Evolutionary conservation across 1,140 invertebrate species (phyloP), one percentile per base, ranked within the genome.

Genomic region (Drosophila nebulosa): DNA sequence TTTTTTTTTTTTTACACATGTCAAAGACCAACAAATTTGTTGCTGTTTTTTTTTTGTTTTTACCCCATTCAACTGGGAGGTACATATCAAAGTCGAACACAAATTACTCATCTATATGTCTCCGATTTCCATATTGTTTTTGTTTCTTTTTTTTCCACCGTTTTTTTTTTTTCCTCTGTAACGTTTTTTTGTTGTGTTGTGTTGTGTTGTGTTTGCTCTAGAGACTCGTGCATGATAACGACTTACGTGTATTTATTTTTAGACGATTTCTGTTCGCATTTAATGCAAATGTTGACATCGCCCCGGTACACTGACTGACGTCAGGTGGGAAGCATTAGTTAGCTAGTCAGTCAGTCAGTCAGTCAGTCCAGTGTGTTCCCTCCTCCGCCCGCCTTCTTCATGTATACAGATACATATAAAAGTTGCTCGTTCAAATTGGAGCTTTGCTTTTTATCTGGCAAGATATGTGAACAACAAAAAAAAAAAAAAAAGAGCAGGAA

Each of bases 71-170:
- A n/a, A n/a, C n/a, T n/a, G n/a, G n/a, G n/a, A n/a, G n/a, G n/a
- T n/a, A 16, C 39, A 42, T 42, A 42, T 42, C 14, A 42, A 42
- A 42, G 39, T 42, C 14, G 39, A 21, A 46, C 39, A 46, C 39
- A 46, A 46, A 46, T 55, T 55, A 55, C 27, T 26, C 26, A 55
- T 30, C 52, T 55, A 14, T 30, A 26, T 55, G 10, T 65, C 73
- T 80, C 59, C 58, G 63, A 74, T 79, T 79, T 79, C 77, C 78
- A 79, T 79, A 79, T 75, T 75, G 53, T 58, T 50, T 9, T 32
- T 32, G 2, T 30, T 39, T 32, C 35, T 53, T 74, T 51, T 50
- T 22, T 14, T 1, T 32, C 22, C 22, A 21, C 16, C 16, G 35
- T 24, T 36, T 27, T 18, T 22, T 27, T 61, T 50, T 21, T 32